Evolutionary conservation across 2,113 vertebrate species (phyloP).

Genomic region (Salvelinus namaycush): DNA sequence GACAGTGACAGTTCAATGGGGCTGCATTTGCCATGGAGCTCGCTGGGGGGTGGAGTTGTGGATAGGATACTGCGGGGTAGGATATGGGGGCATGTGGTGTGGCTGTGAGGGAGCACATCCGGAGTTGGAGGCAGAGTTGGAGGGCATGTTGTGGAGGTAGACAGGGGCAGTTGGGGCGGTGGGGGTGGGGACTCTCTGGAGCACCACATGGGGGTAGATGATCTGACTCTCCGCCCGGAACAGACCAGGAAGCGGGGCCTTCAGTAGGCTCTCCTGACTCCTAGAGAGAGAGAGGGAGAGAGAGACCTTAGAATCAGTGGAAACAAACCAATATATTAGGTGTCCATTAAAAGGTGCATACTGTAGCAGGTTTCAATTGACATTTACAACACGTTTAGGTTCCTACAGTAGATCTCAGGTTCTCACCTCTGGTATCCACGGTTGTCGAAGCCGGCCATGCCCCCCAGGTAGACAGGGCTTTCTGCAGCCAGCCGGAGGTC

Average conservation of each 20-base stretch:
- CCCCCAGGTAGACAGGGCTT: conserved; percentile 69
- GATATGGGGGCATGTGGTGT: conserved; percentile 38
- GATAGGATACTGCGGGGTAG: conserved; percentile 48
- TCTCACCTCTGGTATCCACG: conserved; percentile 72
- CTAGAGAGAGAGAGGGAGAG: conserved; percentile 35
- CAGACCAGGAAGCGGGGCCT: conserved; percentile 63
- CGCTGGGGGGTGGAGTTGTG: conserved; percentile 60
- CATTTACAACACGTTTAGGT: no score
- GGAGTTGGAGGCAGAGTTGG: conserved; percentile 41
- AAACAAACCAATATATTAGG: no score
- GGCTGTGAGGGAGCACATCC: neutral
- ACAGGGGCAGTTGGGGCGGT: conserved; percentile 57
- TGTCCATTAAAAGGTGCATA: no score
- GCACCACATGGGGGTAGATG: conserved; percentile 68
- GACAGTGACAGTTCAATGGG: neutral
- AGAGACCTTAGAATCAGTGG: neutral
- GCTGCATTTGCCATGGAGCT: conserved; percentile 62
- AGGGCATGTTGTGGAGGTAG: conserved; percentile 60
- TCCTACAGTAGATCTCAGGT: no score
- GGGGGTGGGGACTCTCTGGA: conserved; percentile 73
- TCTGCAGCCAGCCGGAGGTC: conserved; percentile 65
- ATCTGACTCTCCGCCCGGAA: conserved; percentile 71
- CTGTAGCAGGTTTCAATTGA: no score
- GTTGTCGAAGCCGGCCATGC: conserved; percentile 72
- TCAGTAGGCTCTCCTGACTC: conserved; percentile 77